Base-by-base conservation (phyloP, 2,113 vertebrate species). In the Erythrocercus mccallii region DNA sequence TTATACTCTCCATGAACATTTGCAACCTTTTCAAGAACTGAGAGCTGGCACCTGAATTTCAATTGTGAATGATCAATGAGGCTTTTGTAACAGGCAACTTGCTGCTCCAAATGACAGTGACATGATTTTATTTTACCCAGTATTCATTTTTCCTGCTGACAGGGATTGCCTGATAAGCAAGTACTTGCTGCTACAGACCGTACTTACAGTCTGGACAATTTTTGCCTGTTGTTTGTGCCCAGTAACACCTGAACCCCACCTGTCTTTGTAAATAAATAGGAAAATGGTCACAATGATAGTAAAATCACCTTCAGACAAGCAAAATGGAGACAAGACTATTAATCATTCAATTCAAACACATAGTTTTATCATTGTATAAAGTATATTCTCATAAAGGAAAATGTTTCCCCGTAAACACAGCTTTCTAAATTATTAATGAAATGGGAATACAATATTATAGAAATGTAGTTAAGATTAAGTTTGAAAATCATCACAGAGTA, bases 101-200 rank as follows among this genome's bases (percentile, higher is more conserved):
- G 14, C 79, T 88, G 72, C 68, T 86, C 22, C 38, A 66, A 94
- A 51, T 53, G 79, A 70, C 90, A 88, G 35, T 27, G 58, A 73
- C 42, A n/a, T 45, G 72, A 65, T 73, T 91, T 93, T 66, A 42
- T 71, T 92, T 90, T 22, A 69, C 51, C 8, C 20, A 27, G 44
- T 77, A 88, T 83, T 92, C 87, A 90, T 90, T 90, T 90, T 64
- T 93, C 51, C 88, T 31, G 11, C 71, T 90, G 92, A 86, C 79
- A 86, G 71, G 76, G 47, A 51, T 20, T 90, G 40, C 18, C 81
- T 73, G 94, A 77, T 82, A 95, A 95, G 37, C 6, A 31, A 79
- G 47, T 12, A 61, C 35, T 37, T 62, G 66, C 50, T 80, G 62
- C 66, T 87, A 53, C 1, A 79, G 31, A 65, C 56, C 65, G 24